phyloP scores from a whole-genome alignment of 2,797 vertebrate species.

The Sus cebifrons region DNA sequence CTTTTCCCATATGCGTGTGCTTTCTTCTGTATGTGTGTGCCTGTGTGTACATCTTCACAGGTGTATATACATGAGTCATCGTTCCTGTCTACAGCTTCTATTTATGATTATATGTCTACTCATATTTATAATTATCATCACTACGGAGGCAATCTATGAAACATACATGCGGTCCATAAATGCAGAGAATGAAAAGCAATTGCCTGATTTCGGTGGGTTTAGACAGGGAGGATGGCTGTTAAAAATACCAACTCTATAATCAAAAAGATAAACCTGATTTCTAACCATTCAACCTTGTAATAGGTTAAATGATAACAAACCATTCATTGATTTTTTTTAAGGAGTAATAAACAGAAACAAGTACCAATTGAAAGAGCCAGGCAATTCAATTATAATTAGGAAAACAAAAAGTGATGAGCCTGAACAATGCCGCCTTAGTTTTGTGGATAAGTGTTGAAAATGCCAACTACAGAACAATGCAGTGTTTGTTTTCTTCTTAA shows the following conservation, averaged over 20 bases:
- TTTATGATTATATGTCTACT: neutral
- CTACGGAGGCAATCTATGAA: slow-evolving; percentile 42
- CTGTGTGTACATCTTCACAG: neutral
- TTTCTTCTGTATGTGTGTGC: neutral
- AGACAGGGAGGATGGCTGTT: neutral
- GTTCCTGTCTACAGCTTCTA: neutral
- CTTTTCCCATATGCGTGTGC: too few species aligned
- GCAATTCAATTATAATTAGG: slow-evolving; percentile 84
- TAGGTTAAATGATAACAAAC: slow-evolving; percentile 84
- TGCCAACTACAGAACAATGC: slow-evolving; percentile 53
- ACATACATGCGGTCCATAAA: neutral
- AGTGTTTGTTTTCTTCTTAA: slow-evolving; percentile 65
- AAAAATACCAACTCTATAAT: slow-evolving; percentile 74
- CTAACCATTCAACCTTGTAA: slow-evolving; percentile 79
- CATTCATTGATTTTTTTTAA: slow-evolving; percentile 80
- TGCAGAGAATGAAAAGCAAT: neutral
- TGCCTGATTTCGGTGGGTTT: neutral
- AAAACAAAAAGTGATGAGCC: slow-evolving; percentile 82
- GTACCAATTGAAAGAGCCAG: slow-evolving; percentile 79
- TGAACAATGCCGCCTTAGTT: slow-evolving; percentile 74
- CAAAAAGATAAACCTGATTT: slow-evolving; percentile 76
- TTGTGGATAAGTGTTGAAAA: slow-evolving; percentile 59
- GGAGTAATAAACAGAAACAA: slow-evolving; percentile 81
- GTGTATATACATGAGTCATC: neutral
- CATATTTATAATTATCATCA: slow-evolving; percentile 32